Conservation (phyloP, 2,797 vertebrate species). For the Platyrinchus mystaceus region DNA sequence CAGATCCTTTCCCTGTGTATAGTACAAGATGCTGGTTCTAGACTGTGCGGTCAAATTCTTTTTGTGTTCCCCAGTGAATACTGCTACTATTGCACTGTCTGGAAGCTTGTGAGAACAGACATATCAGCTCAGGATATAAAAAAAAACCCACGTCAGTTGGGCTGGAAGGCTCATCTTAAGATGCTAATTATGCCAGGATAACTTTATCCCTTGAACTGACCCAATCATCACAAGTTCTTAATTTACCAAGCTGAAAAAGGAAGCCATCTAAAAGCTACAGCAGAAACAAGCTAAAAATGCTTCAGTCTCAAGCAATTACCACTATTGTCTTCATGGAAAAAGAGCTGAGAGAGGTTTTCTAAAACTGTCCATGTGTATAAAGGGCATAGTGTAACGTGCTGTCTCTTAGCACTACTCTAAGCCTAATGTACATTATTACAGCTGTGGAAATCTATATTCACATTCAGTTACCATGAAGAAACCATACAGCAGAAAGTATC, state of each 20-base stretch:
- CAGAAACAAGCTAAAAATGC: conserved; percentile 58
- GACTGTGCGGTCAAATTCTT: neutral
- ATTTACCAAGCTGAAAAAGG: conserved; percentile 60
- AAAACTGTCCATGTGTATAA: conserved; percentile 54
- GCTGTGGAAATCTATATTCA: neutral
- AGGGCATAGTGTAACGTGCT: conserved; percentile 28
- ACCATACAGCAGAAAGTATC: neutral
- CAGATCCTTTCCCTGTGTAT: neutral
- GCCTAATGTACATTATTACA: neutral
- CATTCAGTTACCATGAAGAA: neutral
- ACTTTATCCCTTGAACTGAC: conserved; percentile 63
- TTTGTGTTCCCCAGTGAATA: neutral
- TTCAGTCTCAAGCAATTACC: conserved; percentile 57
- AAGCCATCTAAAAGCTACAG: conserved; percentile 31
- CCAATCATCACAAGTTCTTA: conserved; percentile 63
- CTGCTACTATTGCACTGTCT: conserved; percentile 5
- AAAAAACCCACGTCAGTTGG: neutral
- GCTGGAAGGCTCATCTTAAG: conserved; percentile 54
- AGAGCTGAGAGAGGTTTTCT: conserved; percentile 63
- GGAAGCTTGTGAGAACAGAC: conserved; percentile 18
- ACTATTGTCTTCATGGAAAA: conserved; percentile 54
- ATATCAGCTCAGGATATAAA: neutral
- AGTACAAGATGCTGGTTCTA: neutral
- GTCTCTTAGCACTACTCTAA: conserved; percentile 34
- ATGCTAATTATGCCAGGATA: conserved; percentile 60